Conservation (phyloP, 2,113 vertebrate species). For the Perognathus longimembris region DNA sequence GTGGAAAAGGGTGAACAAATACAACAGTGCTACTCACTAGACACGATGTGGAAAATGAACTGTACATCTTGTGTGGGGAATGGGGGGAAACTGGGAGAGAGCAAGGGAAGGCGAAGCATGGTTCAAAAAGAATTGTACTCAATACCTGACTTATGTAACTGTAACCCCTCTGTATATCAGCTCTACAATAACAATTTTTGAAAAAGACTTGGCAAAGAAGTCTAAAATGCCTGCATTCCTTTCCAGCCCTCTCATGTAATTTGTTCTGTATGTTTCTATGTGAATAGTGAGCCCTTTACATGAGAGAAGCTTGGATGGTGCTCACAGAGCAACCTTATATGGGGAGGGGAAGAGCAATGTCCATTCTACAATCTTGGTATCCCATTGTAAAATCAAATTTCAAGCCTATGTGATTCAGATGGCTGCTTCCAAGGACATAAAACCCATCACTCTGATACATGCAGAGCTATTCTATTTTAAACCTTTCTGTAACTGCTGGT, state of each 20-base stretch:
- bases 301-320: neutral
- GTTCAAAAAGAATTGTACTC: no score
- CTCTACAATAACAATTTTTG: no score
- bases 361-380: conserved; percentile 20
- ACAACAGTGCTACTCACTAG: no score
- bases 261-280: neutral
- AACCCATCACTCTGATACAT: neutral
- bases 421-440: conserved; percentile 21
- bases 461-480: conserved; percentile 32
- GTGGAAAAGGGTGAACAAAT: no score
- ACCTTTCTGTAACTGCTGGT: conserved; percentile 25
- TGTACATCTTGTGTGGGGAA: no score
- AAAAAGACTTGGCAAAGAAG: neutral
- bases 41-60: no score
- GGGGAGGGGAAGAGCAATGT: neutral
- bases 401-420: neutral
- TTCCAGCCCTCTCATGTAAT: neutral
- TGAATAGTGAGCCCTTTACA: neutral
- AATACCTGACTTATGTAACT: no score
- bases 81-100: no score
- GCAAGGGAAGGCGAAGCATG: no score
- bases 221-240: neutral
- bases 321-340: neutral
- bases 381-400: conserved; percentile 13
- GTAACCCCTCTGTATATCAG: no score